Evolutionary conservation across 2,113 vertebrate species (phyloP).

Genomic region (Eubucco bourcierii): DNA sequence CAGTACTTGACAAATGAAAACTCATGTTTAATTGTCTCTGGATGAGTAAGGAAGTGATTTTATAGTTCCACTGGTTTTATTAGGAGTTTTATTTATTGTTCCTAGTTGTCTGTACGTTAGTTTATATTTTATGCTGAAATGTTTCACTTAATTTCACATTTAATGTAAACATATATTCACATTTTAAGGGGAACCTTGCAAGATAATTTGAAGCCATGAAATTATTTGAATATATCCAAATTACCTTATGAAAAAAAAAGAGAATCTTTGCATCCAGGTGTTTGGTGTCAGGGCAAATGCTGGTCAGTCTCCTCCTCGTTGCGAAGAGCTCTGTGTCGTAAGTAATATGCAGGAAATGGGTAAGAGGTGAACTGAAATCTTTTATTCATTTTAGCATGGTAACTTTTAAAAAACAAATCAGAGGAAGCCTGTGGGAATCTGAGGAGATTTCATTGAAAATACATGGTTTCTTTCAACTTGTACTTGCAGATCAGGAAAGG

Average conservation of each 20-base stretch:
- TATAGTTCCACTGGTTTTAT: background rate
- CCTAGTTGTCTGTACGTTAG: background rate
- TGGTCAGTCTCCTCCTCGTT: background rate
- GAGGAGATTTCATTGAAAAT: background rate
- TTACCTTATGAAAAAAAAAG: background rate
- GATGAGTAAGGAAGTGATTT: background rate
- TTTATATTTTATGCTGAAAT: background rate
- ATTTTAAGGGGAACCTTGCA: background rate
- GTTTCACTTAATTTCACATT: background rate
- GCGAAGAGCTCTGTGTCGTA: background rate
- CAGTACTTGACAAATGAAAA: background rate
- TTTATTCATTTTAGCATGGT: background rate
- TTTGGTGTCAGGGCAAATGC: background rate
- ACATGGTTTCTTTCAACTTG: background rate
- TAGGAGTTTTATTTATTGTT: background rate
- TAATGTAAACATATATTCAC: background rate
- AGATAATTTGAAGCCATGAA: background rate
- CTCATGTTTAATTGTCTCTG: background rate
- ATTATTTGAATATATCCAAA: background rate
- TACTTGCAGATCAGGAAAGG: constrained; percentile 77
- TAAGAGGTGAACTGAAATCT: background rate
- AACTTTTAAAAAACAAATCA: background rate
- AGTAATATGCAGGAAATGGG: background rate
- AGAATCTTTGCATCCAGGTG: background rate
- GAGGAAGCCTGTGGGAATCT: background rate